phyloP scores from a whole-genome alignment of 2,113 vertebrate genomes.

The Aplodontia rufa region DNA sequence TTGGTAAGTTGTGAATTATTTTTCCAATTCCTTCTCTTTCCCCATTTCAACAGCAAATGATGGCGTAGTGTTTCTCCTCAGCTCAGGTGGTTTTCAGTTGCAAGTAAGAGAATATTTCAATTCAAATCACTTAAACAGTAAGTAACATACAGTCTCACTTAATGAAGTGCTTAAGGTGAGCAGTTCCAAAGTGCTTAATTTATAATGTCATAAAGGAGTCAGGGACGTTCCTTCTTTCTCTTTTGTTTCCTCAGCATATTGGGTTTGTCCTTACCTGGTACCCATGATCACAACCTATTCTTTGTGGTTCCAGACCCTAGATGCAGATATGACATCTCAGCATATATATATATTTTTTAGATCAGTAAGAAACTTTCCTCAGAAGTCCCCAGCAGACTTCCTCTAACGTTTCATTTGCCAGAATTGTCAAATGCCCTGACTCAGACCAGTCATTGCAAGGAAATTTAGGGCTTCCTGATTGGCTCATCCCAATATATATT shows the following conservation, averaged over 20 bases:
- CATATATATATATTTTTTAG: neutral
- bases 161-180: neutral
- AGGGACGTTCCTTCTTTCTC: neutral
- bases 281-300: fast-evolving
- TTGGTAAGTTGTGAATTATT: neutral
- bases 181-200: neutral
- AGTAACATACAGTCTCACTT: neutral
- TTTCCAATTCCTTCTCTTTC: neutral
- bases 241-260: neutral
- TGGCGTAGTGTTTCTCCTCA: neutral
- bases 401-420: neutral
- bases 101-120: neutral
- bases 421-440: neutral
- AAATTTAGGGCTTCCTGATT: neutral
- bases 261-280: neutral
- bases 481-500: neutral
- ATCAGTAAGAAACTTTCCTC: neutral
- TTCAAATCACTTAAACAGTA: neutral
- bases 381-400: neutral
- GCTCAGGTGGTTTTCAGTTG: neutral
- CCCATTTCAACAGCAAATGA: neutral
- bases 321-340: neutral
- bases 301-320: neutral
- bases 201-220: neutral
- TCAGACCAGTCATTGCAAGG: neutral